A percentile compares a stretch with the other conserved stretches of the same genome.
These are phyloP conservation scores for Sicus ferrugineus DNA, from an alignment of 2,888 invertebrate genomes.

Conservation along the genomic window DNA sequence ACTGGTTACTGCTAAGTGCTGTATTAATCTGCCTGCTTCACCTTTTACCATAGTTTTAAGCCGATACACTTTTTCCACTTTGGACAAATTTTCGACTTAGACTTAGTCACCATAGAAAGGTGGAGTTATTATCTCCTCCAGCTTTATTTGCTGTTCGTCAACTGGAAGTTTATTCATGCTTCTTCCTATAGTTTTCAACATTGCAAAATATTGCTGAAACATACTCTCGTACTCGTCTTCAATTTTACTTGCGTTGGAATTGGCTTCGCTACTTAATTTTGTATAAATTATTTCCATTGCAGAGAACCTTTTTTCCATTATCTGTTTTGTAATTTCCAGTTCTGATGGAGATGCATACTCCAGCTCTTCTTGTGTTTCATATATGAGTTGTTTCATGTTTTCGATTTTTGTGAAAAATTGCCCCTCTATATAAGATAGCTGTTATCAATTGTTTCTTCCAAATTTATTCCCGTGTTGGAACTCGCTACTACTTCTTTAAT, in stretches of 20 bases:
- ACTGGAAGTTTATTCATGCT: not conserved
- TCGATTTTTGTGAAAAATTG: not conserved
- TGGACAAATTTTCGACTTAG: not conserved
- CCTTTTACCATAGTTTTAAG: constrained; percentile 5
- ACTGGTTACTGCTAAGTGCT: not conserved
- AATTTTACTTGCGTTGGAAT: not conserved
- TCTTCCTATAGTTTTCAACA: not conserved
- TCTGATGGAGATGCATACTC: not conserved
- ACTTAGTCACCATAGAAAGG: too few species aligned
- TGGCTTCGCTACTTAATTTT: not conserved
- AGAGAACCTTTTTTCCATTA: not conserved
- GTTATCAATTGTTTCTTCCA: not conserved
- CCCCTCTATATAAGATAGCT: not conserved
- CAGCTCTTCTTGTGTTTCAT: not conserved
- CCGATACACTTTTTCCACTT: constrained; percentile 8
- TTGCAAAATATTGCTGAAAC: constrained; percentile 1
- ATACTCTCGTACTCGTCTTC: constrained; percentile 1
- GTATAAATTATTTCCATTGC: not conserved
- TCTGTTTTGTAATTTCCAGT: not conserved
- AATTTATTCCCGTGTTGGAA: too few species aligned
- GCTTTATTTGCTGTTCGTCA: not conserved
- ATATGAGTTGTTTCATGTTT: not conserved
- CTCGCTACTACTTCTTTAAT: too few species aligned
- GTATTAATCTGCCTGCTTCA: constrained; percentile 3
- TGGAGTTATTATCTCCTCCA: constrained; percentile 2